These are phyloP conservation scores for Deroplatys truncata DNA, from an alignment of 2,888 invertebrate genomes.

Conservation along the genomic window DNA sequence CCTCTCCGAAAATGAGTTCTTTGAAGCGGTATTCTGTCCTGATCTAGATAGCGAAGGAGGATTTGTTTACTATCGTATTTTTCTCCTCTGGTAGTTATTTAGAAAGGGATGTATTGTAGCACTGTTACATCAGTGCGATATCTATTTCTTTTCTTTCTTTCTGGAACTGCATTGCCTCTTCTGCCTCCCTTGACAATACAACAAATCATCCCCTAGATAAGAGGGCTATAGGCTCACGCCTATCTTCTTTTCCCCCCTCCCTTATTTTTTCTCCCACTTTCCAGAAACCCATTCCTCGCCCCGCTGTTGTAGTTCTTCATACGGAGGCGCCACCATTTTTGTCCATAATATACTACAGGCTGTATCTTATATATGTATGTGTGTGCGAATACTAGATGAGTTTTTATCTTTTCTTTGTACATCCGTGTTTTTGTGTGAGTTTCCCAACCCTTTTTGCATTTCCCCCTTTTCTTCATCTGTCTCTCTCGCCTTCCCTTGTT, in stretches of 20 bases:
- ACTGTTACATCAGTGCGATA: background rate
- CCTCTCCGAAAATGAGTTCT: too few relatives aligned
- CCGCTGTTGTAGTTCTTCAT: background rate
- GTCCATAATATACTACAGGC: background rate
- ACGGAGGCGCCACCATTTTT: background rate
- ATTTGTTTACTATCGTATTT: background rate
- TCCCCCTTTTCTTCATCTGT: background rate
- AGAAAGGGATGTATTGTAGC: background rate
- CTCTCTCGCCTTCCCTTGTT: background rate
- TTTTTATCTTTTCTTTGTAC: background rate
- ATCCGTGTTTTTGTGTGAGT: background rate
- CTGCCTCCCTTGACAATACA: constrained; percentile 2
- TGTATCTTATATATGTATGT: background rate
- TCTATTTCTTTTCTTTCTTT: background rate
- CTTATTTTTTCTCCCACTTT: background rate
- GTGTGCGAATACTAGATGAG: background rate
- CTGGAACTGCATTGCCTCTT: background rate
- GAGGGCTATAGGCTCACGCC: constrained; percentile 5
- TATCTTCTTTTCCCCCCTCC: background rate
- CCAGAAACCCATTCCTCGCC: background rate
- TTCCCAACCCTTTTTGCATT: background rate
- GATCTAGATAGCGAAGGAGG: background rate
- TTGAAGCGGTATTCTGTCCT: too few relatives aligned
- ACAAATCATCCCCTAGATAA: constrained; percentile 12
- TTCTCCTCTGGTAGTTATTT: background rate